Percentiles rank a stretch among this genome's conserved stretches.
These are phyloP conservation scores for Aquatica leii DNA, from an alignment of 2,888 invertebrate genomes.

Conservation along the genomic window DNA sequence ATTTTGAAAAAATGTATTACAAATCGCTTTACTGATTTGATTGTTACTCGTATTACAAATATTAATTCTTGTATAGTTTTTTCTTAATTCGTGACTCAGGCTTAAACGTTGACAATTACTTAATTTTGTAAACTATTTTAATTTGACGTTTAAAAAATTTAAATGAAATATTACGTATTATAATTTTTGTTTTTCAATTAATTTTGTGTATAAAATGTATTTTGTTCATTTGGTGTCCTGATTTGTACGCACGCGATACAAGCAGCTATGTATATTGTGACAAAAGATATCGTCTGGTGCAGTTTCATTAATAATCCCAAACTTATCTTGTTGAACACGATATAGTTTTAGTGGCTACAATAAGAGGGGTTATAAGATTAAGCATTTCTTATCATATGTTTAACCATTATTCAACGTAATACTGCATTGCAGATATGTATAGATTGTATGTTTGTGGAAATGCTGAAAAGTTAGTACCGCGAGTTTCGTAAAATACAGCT, in stretches of 20 bases:
- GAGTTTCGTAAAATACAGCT: constrained; percentile 22
- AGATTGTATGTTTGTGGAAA: constrained; percentile 20
- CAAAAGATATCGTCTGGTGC: constrained; percentile 1
- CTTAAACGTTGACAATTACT: too few relatives aligned
- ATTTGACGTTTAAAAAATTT: too few relatives aligned
- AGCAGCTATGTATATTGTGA: not conserved
- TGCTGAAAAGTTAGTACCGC: constrained; percentile 23
- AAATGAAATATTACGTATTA: too few relatives aligned
- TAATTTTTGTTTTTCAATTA: not conserved
- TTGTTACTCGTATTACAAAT: too few relatives aligned
- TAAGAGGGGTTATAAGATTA: constrained; percentile 23
- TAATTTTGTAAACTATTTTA: too few relatives aligned
- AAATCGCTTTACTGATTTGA: too few relatives aligned
- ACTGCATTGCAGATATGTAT: constrained; percentile 27
- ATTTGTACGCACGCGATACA: too few relatives aligned
- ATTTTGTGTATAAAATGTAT: too few relatives aligned
- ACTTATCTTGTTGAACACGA: constrained; percentile 24
- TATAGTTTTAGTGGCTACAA: constrained; percentile 17
- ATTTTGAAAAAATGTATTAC: too few relatives aligned
- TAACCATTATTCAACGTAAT: constrained; percentile 19
- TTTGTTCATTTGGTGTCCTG: too few relatives aligned
- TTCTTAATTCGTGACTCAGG: too few relatives aligned
- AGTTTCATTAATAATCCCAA: constrained; percentile 23
- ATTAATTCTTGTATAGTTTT: too few relatives aligned
- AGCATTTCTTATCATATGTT: constrained; percentile 16